Conservation (phyloP, 2,888 invertebrate species). For the Chalcosyrphus nemorum region DNA sequence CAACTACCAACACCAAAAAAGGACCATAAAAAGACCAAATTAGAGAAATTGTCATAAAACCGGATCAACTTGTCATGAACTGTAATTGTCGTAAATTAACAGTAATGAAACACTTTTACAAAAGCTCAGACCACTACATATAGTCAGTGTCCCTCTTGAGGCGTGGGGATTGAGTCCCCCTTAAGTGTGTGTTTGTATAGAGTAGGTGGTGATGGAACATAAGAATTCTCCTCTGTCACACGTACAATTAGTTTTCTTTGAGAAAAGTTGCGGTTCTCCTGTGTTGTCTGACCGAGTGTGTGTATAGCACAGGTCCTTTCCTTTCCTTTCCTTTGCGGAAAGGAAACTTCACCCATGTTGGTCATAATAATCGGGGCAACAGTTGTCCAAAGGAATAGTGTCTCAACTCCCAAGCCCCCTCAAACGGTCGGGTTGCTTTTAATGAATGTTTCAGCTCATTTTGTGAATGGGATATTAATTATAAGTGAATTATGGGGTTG, state of each 20-base stretch:
- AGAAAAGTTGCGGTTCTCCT: slow-evolving; percentile 34
- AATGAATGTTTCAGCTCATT: slow-evolving; percentile 69
- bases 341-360: slow-evolving; percentile 35
- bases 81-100: slow-evolving; percentile 75
- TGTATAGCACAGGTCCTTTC: neutral
- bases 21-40: slow-evolving; percentile 73
- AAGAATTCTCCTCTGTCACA: slow-evolving; percentile 66
- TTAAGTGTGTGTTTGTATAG: slow-evolving; percentile 35
- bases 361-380: slow-evolving; percentile 59
- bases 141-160: neutral
- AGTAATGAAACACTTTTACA: slow-evolving; percentile 71
- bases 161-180: slow-evolving; percentile 5
- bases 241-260: slow-evolving; percentile 70
- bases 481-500: slow-evolving; percentile 68
- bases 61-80: slow-evolving; percentile 74
- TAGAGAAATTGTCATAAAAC: slow-evolving; percentile 74
- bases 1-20: slow-evolving; percentile 40
- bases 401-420: neutral
- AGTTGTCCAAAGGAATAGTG: slow-evolving; percentile 42
- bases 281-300: slow-evolving; percentile 26
- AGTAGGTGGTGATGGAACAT: slow-evolving; percentile 26
- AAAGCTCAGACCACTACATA: slow-evolving; percentile 33
- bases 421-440: slow-evolving; percentile 40
- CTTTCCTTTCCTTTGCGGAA: neutral
- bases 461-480: slow-evolving; percentile 70